Base-by-base conservation (phyloP, 1,140 invertebrate species). In the Heliconius congener region DNA sequence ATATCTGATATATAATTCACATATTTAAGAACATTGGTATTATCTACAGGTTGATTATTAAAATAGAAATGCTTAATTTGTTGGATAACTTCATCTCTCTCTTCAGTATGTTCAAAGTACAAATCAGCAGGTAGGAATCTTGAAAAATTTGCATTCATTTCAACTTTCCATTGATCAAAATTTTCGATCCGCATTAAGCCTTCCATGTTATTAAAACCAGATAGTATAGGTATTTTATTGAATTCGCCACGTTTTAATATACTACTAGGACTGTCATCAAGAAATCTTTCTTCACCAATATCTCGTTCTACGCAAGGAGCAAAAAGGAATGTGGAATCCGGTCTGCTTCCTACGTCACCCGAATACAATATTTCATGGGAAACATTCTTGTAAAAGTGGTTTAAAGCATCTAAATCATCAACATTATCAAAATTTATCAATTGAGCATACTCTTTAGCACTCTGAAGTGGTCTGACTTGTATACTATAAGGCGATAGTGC, bases 81-180 rank as follows among this genome's bases (percentile, higher is more conserved):
- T 39, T 39, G 37, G n/a, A 72, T 72, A 11, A 72, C 1, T 72
- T 72, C 71, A 72, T 72, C 37, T 72, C 18, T 72, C 30, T 72
- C 37, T n/a, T 42, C 27, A 1, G 79, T 76, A 74, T 76, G 83
- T 19, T 79, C 50, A 82, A 91, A 91, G 13, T 84, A 30, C 30
- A 91, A 82, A 76, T 91, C 90, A 55, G 52, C 57, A 46, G 88
- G 90, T 73, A 91, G 80, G 60, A 89, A 92, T 13, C 87, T 83
- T 9, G 86, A 84, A 84, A 92, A 91, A 2, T 91, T 90, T 0
- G 81, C 46, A 79, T 91, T 90, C 90, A 93, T 92, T 72, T 82
- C 37, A 50, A 86, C 71, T 82, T 88, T 90, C 85, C 84, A 90
- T 55, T 39, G 52, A 18, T 91, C 83, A 79, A 88, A 91, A 8